Conservation (phyloP, 2,888 invertebrate genomes). For the Thyatira batis region DNA sequence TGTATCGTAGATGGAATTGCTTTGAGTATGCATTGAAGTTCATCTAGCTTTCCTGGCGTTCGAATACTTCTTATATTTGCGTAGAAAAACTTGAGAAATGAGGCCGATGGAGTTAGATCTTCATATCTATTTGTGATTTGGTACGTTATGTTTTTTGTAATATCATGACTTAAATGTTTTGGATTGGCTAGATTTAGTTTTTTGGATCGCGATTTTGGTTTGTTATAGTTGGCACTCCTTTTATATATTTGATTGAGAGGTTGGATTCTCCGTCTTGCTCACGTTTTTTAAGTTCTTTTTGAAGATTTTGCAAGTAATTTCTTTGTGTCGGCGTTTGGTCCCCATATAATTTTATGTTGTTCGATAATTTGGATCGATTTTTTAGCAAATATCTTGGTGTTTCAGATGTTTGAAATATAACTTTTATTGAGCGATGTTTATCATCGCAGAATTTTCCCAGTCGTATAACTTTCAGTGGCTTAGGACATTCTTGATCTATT, state of each 20-base stretch:
- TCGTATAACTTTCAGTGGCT: slow-evolving; percentile 20
- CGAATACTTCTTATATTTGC: slow-evolving; percentile 19
- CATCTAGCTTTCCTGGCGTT: slow-evolving; percentile 16
- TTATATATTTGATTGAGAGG: slow-evolving; percentile 30
- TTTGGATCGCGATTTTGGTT: slow-evolving; percentile 11
- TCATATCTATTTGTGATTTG: slow-evolving; percentile 14
- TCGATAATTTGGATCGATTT: slow-evolving; percentile 18
- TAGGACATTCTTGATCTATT: slow-evolving; percentile 15
- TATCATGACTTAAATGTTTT: background rate
- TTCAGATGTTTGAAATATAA: slow-evolving; percentile 14
- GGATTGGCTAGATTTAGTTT: slow-evolving; percentile 9
- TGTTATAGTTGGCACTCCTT: slow-evolving; percentile 24
- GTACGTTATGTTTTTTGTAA: slow-evolving; percentile 5
- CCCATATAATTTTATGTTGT: slow-evolving; percentile 20
- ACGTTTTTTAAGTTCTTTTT: slow-evolving; percentile 20
- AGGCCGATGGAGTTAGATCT: slow-evolving; percentile 10
- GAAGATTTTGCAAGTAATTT: slow-evolving; percentile 15
- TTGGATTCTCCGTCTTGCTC: slow-evolving; percentile 23
- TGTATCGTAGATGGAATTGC: slow-evolving; percentile 1
- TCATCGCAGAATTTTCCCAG: slow-evolving; percentile 23
- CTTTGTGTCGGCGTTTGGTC: slow-evolving; percentile 29
- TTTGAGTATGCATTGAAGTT: slow-evolving; percentile 12
- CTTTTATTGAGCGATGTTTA: slow-evolving; percentile 25
- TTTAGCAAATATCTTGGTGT: slow-evolving; percentile 17
- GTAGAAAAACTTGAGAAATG: slow-evolving; percentile 15